These are phyloP conservation scores for Mystacides longicornis DNA, from an alignment of 2,888 invertebrate species.

Conservation along the genomic window DNA sequence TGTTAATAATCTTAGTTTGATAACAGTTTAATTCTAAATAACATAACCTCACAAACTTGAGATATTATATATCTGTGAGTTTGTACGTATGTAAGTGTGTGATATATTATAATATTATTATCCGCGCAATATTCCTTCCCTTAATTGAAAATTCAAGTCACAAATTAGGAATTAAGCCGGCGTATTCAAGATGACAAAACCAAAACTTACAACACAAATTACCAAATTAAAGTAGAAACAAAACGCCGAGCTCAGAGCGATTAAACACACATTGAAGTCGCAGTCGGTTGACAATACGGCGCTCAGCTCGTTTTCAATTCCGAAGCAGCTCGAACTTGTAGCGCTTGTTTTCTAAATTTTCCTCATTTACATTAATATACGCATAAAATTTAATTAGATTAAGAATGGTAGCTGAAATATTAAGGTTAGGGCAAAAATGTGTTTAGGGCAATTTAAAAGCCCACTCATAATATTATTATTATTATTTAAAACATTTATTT, in stretches of 20 bases:
- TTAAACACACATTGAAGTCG: constrained; percentile 1
- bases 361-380: constrained; percentile 7
- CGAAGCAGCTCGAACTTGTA: constrained; percentile 5
- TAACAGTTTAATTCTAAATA: too few species aligned
- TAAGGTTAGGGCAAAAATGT: too few species aligned
- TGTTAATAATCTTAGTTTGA: too few species aligned
- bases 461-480: too few species aligned
- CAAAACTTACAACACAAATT: background rate
- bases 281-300: constrained; percentile 3
- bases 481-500: too few species aligned
- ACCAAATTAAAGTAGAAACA: background rate
- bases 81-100: too few species aligned
- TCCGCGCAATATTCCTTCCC: background rate
- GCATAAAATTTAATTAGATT: constrained; percentile 8
- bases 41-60: too few species aligned
- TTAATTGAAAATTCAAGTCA: background rate
- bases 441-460: too few species aligned
- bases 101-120: background rate
- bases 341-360: constrained; percentile 5
- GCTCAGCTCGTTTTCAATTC: constrained; percentile 8
- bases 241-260: background rate
- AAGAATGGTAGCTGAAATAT: background rate
- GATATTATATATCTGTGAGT: too few species aligned
- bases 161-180: background rate
- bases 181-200: constrained; percentile 2